Evolutionary conservation across 2,113 vertebrate genomes (phyloP).

Genomic region (Engystomops pustulosus): DNA sequence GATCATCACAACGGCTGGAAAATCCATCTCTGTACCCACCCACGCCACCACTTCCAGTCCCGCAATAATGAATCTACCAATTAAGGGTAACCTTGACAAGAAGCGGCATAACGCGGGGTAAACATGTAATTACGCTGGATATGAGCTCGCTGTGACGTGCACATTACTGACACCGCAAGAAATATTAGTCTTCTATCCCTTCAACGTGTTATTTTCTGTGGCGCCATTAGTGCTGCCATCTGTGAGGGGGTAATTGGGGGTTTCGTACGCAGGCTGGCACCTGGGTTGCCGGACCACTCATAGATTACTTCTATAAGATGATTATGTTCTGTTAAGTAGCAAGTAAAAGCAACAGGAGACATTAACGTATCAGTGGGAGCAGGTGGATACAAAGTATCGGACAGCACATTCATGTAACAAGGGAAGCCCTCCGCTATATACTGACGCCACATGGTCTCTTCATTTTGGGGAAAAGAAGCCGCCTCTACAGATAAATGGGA

Average conservation of each 20-base stretch:
- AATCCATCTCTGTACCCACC: background rate
- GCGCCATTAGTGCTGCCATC: background rate
- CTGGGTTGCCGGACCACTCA: background rate
- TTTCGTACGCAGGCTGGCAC: background rate
- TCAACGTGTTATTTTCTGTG: conserved; percentile 9
- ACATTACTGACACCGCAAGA: background rate
- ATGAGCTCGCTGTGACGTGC: background rate
- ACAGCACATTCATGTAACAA: background rate
- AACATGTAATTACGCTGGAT: conserved; percentile 27
- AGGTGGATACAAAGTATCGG: background rate
- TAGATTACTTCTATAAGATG: background rate
- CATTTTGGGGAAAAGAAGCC: no score
- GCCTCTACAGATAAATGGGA: no score
- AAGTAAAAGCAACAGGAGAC: background rate
- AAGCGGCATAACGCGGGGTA: background rate
- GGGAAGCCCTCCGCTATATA: background rate
- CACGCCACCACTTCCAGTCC: background rate
- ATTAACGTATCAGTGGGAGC: background rate
- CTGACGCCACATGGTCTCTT: no score
- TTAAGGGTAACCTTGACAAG: conserved; percentile 21
- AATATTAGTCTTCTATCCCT: background rate
- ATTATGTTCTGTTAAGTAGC: background rate
- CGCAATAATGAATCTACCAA: conserved; percentile 13
- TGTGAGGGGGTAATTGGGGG: background rate
- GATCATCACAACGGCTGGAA: background rate